A percentile compares a stretch with the other conserved stretches of the same genome.
These are phyloP conservation scores for Harlomillsia oculata DNA, from an alignment of 1,140 invertebrate genomes.

Conservation along the genomic window DNA sequence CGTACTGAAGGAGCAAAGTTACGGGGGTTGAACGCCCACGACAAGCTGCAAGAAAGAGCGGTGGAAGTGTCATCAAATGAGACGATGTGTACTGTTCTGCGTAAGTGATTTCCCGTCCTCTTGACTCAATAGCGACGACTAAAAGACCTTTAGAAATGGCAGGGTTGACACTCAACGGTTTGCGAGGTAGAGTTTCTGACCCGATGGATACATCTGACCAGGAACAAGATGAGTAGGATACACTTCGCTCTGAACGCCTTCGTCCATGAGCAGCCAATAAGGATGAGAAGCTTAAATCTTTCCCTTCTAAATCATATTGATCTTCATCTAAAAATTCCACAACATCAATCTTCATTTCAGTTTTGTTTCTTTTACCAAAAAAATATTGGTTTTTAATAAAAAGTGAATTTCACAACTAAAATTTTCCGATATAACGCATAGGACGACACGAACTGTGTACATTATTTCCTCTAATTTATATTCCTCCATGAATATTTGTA, in stretches of 20 bases:
- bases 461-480: no score
- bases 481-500: no score
- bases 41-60: conserved; percentile 48
- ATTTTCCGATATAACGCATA: no score
- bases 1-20: conserved; percentile 48
- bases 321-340: conserved; percentile 27
- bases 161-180: conserved; percentile 38
- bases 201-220: conserved; percentile 35
- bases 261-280: conserved; percentile 41
- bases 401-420: no score
- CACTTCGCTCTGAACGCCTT: conserved; percentile 35
- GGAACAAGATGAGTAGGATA: conserved; percentile 34
- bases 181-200: conserved; percentile 31
- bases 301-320: conserved; percentile 38
- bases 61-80: conserved; percentile 46
- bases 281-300: conserved; percentile 35
- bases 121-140: conserved; percentile 29
- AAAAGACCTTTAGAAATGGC: conserved; percentile 33
- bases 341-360: no score
- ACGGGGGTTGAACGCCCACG: conserved; percentile 45
- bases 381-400: no score
- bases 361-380: no score
- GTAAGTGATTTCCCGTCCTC: conserved; percentile 37
- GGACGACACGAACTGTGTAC: no score
- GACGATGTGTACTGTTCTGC: conserved; percentile 44